Conservation (phyloP, 2,888 invertebrate genomes). For the Callyntrura guangdongensis region DNA sequence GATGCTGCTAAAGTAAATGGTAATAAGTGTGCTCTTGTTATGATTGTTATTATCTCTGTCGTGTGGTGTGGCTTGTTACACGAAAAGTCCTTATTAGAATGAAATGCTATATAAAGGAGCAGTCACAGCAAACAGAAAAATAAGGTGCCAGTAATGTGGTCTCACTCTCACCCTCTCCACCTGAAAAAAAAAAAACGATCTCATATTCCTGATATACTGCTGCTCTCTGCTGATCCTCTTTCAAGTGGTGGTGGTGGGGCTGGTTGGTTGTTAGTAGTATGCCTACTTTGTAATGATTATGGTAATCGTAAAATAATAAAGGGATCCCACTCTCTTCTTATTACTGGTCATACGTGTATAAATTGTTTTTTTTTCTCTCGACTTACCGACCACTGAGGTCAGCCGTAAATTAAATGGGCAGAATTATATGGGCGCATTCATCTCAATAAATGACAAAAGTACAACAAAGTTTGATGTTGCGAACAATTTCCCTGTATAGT, state of each 20-base stretch:
- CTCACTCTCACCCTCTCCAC: too few species aligned
- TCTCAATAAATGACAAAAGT: conserved; percentile 51
- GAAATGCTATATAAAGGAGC: too few species aligned
- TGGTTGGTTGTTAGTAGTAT: too few species aligned
- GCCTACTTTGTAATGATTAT: not conserved
- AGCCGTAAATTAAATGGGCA: conserved; percentile 33
- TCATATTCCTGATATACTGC: too few species aligned
- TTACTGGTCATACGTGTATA: conserved; percentile 12
- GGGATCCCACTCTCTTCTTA: conserved; percentile 8
- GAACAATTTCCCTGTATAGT: not conserved
- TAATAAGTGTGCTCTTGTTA: not conserved
- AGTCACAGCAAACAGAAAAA: too few species aligned
- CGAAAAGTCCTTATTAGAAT: too few species aligned
- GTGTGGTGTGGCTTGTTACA: too few species aligned
- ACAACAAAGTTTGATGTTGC: conserved; percentile 34
- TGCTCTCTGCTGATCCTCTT: too few species aligned
- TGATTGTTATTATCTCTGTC: conserved; percentile 3
- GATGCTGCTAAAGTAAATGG: not conserved
- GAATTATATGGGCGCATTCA: conserved; percentile 42
- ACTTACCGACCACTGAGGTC: conserved; percentile 17
- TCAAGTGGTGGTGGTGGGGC: too few species aligned
- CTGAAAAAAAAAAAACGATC: too few species aligned
- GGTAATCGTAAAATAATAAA: conserved; percentile 27
- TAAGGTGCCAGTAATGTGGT: too few species aligned
- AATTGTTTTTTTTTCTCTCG: conserved; percentile 24